These are phyloP conservation scores for Phoenicopterus ruber DNA, from an alignment of 2,113 vertebrate species.

Conservation along the genomic window DNA sequence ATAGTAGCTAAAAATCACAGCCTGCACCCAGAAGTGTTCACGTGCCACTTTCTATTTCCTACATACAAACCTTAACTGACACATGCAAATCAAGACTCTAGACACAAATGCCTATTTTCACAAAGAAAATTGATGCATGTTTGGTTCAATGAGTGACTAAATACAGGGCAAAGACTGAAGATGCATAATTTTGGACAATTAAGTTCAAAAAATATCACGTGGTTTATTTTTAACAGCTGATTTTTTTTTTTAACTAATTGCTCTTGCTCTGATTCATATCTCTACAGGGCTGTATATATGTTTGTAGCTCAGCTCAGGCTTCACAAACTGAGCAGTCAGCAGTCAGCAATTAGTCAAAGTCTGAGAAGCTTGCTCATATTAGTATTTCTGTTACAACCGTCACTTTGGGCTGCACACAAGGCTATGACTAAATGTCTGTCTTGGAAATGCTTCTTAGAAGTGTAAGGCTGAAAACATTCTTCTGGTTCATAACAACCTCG, in stretches of 20 bases:
- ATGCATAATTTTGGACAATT: constrained; percentile 9
- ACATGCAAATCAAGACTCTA: not conserved
- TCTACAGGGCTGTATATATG: not conserved
- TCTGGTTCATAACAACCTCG: not conserved
- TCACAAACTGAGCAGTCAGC: constrained; percentile 52
- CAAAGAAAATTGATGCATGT: not conserved
- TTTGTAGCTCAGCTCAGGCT: not conserved
- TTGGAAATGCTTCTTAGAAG: constrained; percentile 51
- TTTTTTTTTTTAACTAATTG: constrained; percentile 23
- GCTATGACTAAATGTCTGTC: constrained; percentile 53
- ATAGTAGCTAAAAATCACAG: not conserved
- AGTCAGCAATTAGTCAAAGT: constrained; percentile 54
- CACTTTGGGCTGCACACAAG: constrained; percentile 14
- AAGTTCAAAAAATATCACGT: not conserved
- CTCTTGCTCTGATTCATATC: constrained; percentile 23
- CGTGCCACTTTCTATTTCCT: not conserved
- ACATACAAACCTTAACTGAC: not conserved
- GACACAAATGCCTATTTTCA: constrained; percentile 28
- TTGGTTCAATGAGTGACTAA: not conserved
- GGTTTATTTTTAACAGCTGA: constrained; percentile 39
- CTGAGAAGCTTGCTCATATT: constrained; percentile 43
- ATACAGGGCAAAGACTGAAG: not conserved
- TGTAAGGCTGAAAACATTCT: not conserved
- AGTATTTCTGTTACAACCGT: constrained; percentile 3
- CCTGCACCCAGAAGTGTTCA: not conserved